Base-by-base conservation (phyloP, 1,140 invertebrate species). In the Papilio machaon region DNA sequence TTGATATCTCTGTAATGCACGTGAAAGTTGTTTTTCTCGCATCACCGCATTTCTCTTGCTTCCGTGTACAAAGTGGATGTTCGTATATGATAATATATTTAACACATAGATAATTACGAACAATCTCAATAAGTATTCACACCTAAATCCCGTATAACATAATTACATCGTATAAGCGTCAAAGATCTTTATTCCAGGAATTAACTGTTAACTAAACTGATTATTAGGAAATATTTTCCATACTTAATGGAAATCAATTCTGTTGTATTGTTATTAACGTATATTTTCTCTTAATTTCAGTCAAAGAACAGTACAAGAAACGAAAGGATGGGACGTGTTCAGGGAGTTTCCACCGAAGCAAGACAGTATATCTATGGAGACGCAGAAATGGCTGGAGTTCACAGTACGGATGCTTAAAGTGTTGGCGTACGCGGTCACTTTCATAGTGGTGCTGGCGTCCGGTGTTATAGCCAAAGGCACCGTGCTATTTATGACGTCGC, bases 271-370 rank as follows among this genome's bases (percentile, higher is more conserved):
- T 35, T 35, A 23, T 70, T 70, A 70, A 70, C 5, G 11, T 35
- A 2, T 38, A 70, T 70, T 86, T 85, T 82, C 80, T 90, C 92
- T n/a, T 15, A 73, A 87, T 92, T 93, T 64, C 95, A 98, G 98
- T 89, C 97, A 97, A 92, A 95, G 98, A 85, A 98, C 97, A 67
- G 96, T 98, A 82, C 96, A 96, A 88, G 98, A 98, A 91, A 98
- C 97, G 81, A 98, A 98, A 97, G 97, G 97, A 96, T 99, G 98
- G 98, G 98, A 99, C 95, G 98, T 99, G 17, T 99, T 99, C 95
- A 95, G 98, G 89, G 97, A 98, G 92, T 97, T 98, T 78, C 98
- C 98, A 10, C 97, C 97, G 80, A 98, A 98, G 91, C 96, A 97
- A 88, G 98, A 98, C 91, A 98, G 97, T 82, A 97, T 97, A 75